Evolutionary conservation across 2,888 invertebrate genomes (phyloP).

Genomic region (Nomada goodeniana): DNA sequence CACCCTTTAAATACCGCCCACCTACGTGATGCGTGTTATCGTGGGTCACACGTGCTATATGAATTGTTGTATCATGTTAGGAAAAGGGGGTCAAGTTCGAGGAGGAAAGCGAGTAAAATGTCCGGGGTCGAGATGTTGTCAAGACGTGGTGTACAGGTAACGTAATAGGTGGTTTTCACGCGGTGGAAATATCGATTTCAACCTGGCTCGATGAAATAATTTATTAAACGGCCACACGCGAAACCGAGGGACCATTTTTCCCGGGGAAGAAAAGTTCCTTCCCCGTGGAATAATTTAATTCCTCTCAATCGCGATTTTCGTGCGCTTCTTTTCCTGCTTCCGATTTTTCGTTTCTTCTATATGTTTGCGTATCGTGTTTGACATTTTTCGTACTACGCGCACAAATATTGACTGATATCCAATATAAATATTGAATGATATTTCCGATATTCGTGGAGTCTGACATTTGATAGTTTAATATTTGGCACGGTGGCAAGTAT

Average conservation of each 20-base stretch:
- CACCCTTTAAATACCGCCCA: constrained; percentile 8
- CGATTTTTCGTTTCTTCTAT: not conserved
- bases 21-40: constrained; percentile 43
- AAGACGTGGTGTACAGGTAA: constrained; percentile 29
- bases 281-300: not conserved
- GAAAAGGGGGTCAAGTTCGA: constrained; percentile 74
- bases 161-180: constrained; percentile 45
- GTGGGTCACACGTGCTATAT: constrained; percentile 34
- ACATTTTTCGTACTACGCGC: too few relatives aligned
- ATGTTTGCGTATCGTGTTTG: too few relatives aligned
- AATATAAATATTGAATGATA: too few relatives aligned
- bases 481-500: too few relatives aligned
- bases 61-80: constrained; percentile 39
- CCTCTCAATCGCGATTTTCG: too few relatives aligned
- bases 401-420: too few relatives aligned
- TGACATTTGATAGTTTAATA: too few relatives aligned
- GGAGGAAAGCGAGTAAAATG: constrained; percentile 52
- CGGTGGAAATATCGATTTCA: constrained; percentile 49
- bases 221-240: constrained; percentile 30
- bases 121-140: constrained; percentile 41
- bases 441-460: too few relatives aligned
- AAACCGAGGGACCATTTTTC: constrained; percentile 14
- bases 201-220: constrained; percentile 44
- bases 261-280: not conserved
- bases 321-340: not conserved